Evolutionary conservation across 1,140 invertebrate species (phyloP), one percentile per base, ranked within the genome.

Genomic region (Hycleus phaleratus): DNA sequence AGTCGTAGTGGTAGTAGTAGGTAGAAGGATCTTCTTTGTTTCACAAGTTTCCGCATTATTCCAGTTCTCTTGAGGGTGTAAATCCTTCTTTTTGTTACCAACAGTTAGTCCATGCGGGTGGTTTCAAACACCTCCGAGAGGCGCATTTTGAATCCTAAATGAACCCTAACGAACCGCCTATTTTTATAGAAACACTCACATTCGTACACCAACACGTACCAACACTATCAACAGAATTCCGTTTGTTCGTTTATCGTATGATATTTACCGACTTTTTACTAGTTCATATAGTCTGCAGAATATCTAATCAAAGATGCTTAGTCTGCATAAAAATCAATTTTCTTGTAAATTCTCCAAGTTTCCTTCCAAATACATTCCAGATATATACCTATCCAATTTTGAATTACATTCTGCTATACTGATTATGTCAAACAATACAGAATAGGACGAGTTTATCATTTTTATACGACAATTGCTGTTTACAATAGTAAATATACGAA

Each of bases 21-120:
- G 9, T 42, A 42, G 49, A 46, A 51, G 46, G 45, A 49, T 48
- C 39, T 66, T 66, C 64, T 66, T 66, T 66, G 64, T 66, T 66
- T 63, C 61, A 56, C 59, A 61, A 63, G 61, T 61, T 57, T 58
- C 59, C 61, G 60, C 62, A 58, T 57, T 62, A 63, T 60, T 59
- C 61, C 56, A 56, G 59, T 53, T 63, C 61, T 58, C 54, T 32
- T 32, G 59, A 60, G 64, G 62, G 59, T 60, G 64, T 66, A 66
- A 66, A 66, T 66, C 64, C 64, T 66, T 63, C 64, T 66, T 66
- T 66, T 66, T 66, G 64, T 66, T 66, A 51, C 52, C 49, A 55
- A 5, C 52, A 46, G 52, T 55, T 55, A 55, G 52, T 55, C 52
- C 44, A 55, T 55, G 52, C 52, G 52, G 52, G 52, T 38, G 51